Evolutionary conservation across 1,140 invertebrate species (phyloP).

Genomic region (Zaprionus vittiger): DNA sequence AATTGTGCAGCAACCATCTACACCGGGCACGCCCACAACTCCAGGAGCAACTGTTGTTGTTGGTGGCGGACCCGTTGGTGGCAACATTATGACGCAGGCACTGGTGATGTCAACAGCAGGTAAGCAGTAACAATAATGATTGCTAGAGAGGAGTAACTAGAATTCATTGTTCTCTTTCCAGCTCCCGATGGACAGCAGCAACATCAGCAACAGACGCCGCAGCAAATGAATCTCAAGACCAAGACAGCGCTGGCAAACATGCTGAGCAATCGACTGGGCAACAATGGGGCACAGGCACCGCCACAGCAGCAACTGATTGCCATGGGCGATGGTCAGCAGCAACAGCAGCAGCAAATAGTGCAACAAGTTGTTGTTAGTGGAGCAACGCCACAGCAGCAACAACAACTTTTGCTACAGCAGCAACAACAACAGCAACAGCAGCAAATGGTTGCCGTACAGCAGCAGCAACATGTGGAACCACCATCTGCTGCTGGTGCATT

Average conservation of each 20-base stretch:
- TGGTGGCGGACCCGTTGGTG: constrained; percentile 27
- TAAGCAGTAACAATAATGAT: constrained; percentile 34
- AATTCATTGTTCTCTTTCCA: background rate
- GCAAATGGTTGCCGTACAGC: constrained; percentile 67
- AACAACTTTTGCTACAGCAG: constrained; percentile 46
- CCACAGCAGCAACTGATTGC: constrained; percentile 86
- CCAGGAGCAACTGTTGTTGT: constrained; percentile 48
- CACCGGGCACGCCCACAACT: constrained; percentile 61
- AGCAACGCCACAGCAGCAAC: constrained; percentile 61
- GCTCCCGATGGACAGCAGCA: constrained; percentile 74
- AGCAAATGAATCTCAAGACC: constrained; percentile 92
- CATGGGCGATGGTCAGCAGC: constrained; percentile 77
- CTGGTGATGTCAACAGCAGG: constrained; percentile 86
- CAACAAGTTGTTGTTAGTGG: constrained; percentile 74
- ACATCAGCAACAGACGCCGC: constrained; percentile 79
- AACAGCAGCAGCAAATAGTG: constrained; percentile 68
- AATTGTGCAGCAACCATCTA: constrained; percentile 84
- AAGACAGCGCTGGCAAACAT: constrained; percentile 98
- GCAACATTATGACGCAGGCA: constrained; percentile 78
- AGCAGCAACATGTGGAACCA: constrained; percentile 84
- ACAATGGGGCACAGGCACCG: constrained; percentile 82
- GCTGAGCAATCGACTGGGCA: constrained; percentile 94
- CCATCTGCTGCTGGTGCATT: constrained; percentile 90
- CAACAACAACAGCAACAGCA: constrained; percentile 59
- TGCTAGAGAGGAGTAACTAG: background rate